Evolutionary conservation across 2,113 vertebrate species (phyloP).

Genomic region (Cephalopterus ornatus): DNA sequence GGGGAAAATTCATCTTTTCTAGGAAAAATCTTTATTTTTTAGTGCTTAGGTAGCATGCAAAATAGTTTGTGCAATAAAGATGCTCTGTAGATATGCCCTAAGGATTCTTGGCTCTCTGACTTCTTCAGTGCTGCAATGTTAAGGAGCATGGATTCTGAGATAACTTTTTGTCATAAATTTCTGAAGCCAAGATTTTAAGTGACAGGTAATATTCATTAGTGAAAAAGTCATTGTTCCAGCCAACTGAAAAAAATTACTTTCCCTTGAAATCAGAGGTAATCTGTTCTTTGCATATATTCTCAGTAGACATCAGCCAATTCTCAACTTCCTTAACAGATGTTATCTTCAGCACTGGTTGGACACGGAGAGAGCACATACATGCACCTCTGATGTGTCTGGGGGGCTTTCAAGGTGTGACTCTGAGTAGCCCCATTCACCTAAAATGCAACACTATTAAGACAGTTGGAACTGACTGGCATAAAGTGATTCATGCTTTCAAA

Average conservation of each 20-base stretch:
- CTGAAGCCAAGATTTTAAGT: background rate
- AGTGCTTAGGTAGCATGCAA: fast-evolving
- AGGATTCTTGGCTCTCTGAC: background rate
- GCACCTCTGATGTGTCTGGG: background rate
- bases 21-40: background rate
- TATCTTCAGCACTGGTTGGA: background rate
- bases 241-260: background rate
- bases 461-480: conserved; percentile 18
- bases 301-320: background rate
- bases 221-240: background rate
- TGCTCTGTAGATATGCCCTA: background rate
- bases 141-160: background rate
- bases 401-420: background rate
- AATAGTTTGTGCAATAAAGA: background rate
- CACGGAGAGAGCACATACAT: background rate
- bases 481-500: background rate
- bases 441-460: background rate
- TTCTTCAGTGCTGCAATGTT: background rate
- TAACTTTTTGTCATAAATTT: background rate
- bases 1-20: background rate
- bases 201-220: background rate
- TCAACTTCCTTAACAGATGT: background rate
- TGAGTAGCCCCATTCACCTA: background rate
- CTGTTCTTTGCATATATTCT: background rate
- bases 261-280: background rate